Conservation (phyloP, 2,113 vertebrate species). For the Neogale vison region DNA sequence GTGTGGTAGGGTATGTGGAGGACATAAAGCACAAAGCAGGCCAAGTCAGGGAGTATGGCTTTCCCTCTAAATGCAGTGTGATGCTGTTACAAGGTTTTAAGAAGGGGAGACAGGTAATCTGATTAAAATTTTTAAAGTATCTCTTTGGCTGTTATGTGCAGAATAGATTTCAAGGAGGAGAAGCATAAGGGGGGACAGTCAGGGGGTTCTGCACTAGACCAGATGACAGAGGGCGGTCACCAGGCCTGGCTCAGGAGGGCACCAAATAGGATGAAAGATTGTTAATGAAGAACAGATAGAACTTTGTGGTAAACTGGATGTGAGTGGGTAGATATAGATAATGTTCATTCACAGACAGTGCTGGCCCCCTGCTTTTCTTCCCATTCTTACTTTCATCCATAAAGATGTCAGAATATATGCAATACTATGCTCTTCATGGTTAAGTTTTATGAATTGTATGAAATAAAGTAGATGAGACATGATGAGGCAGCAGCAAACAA, state of each 20-base stretch:
- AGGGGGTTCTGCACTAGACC: not conserved
- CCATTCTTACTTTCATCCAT: not conserved
- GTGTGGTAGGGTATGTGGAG: accelerated
- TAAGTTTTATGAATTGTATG: not conserved
- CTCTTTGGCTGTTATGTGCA: not conserved
- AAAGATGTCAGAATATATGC: not conserved
- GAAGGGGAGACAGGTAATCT: not conserved
- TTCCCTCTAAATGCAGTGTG: not conserved
- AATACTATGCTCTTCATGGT: not conserved
- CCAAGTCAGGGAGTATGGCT: not conserved
- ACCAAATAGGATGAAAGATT: not conserved
- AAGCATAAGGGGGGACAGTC: not conserved
- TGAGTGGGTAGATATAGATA: not conserved
- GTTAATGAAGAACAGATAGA: not conserved
- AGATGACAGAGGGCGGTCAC: not conserved
- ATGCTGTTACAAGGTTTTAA: not conserved
- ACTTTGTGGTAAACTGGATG: not conserved
- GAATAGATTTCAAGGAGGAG: not conserved
- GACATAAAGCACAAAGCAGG: accelerated
- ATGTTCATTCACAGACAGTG: not conserved
- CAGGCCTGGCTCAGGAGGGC: not conserved
- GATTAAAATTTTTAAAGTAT: not conserved
- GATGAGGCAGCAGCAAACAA: not conserved
- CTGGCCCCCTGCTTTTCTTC: not conserved
- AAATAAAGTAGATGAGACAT: not conserved